Percentiles rank a stretch among this genome's conserved stretches.
Conservation (phyloP, 2,888 invertebrate species). For the Carcina quercana region DNA sequence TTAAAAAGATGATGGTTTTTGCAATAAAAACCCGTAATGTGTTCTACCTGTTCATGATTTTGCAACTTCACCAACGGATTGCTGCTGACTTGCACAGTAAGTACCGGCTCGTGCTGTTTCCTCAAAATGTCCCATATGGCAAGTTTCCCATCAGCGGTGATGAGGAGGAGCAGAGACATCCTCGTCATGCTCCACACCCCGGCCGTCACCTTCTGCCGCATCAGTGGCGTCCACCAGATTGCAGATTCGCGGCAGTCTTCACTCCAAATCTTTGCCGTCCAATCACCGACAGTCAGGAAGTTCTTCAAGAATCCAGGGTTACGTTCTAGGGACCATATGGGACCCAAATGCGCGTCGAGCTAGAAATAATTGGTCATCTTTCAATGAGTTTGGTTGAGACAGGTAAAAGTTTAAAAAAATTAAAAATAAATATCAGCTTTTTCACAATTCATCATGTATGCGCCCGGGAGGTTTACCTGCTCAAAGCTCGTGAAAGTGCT, state of each 20-base stretch:
- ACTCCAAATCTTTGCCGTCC: conserved; percentile 94
- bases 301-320: conserved; percentile 95
- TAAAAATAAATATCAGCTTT: neutral
- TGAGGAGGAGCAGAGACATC: conserved; percentile 88
- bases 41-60: conserved; percentile 55
- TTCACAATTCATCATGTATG: neutral
- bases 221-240: conserved; percentile 88
- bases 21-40: too few species aligned
- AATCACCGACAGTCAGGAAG: conserved; percentile 94
- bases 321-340: conserved; percentile 88
- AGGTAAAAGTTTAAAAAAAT: neutral
- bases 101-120: conserved; percentile 84
- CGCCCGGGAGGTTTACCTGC: neutral
- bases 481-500: too few species aligned
- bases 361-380: conserved; percentile 20
- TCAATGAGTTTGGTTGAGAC: too few species aligned
- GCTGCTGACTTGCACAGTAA: conserved; percentile 67
- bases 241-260: conserved; percentile 95
- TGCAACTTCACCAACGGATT: conserved; percentile 65
- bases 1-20: too few species aligned
- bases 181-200: conserved; percentile 90
- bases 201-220: conserved; percentile 78
- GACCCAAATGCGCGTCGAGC: conserved; percentile 84
- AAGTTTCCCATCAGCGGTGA: conserved; percentile 84
- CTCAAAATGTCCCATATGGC: conserved; percentile 93